phyloP scores from a whole-genome alignment of 2,797 vertebrate genomes.

The Pristis pectinata region DNA sequence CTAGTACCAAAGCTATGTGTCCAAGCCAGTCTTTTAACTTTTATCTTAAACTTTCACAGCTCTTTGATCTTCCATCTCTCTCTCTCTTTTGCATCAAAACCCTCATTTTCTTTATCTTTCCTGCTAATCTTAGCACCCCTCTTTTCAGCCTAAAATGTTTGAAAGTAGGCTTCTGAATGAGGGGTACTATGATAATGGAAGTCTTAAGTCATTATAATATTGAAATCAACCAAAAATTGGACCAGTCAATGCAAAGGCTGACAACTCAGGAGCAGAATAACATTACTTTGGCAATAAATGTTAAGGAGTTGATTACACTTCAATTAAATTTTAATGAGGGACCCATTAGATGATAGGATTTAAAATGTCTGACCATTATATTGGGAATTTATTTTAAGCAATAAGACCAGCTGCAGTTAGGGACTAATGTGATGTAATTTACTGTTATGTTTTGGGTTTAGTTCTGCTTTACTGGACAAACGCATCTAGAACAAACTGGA shows the following conservation, averaged over 20 bases:
- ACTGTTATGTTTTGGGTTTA: neutral
- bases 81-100: neutral
- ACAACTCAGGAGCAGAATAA: slow-evolving; percentile 13
- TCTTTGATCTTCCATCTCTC: neutral
- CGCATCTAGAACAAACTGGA: neutral
- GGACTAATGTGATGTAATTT: neutral
- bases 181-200: neutral
- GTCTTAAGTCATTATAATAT: neutral
- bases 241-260: neutral
- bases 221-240: too few species aligned
- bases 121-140: neutral
- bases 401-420: neutral
- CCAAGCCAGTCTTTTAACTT: neutral
- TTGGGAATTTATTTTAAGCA: neutral
- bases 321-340: slow-evolving; percentile 1
- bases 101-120: neutral
- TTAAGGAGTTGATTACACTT: neutral
- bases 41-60: neutral
- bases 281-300: neutral
- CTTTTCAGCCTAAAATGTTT: neutral
- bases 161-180: neutral
- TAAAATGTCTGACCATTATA: neutral
- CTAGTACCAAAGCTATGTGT: too few species aligned
- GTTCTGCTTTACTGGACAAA: neutral
- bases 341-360: slow-evolving; percentile 2